Conservation (phyloP, 1,140 invertebrate species). For the Rhagoletis pomonella region DNA sequence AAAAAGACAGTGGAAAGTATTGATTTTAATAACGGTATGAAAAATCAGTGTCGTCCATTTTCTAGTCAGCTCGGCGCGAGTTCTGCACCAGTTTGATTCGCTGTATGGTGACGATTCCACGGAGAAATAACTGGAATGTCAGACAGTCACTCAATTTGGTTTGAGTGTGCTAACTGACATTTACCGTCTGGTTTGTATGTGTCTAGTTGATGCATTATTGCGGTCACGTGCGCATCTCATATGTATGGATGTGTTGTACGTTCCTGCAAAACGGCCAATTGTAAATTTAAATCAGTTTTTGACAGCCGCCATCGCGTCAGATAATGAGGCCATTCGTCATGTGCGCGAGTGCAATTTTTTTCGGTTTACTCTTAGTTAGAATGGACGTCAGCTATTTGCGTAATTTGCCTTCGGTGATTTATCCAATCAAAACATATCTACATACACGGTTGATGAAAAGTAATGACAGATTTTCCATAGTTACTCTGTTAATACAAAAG, state of each 20-base stretch:
- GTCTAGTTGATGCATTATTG: conserved; percentile 21
- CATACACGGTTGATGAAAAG: no score
- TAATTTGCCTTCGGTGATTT: not conserved
- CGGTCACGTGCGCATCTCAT: conserved; percentile 17
- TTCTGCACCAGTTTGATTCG: no score
- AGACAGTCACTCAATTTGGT: not conserved
- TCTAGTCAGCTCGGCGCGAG: no score
- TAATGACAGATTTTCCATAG: no score
- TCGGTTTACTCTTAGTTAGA: not conserved
- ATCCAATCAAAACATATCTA: no score
- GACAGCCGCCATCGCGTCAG: conserved; percentile 23
- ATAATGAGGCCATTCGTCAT: not conserved
- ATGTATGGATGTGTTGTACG: conserved; percentile 27
- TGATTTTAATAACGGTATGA: no score
- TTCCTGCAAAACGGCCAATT: conserved; percentile 38
- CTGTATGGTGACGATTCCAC: not conserved
- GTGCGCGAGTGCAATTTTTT: not conserved
- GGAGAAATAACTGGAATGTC: not conserved
- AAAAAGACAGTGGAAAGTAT: no score
- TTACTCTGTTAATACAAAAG: no score
- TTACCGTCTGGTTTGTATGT: not conserved
- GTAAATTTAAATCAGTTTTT: conserved; percentile 50
- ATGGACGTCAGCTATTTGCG: not conserved
- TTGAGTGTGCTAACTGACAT: no score
- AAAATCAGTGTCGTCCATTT: no score